A percentile compares a stretch with the other conserved stretches of the same genome.
phyloP scores from a whole-genome alignment of 2,797 vertebrate species.

The Channallabes apus region DNA sequence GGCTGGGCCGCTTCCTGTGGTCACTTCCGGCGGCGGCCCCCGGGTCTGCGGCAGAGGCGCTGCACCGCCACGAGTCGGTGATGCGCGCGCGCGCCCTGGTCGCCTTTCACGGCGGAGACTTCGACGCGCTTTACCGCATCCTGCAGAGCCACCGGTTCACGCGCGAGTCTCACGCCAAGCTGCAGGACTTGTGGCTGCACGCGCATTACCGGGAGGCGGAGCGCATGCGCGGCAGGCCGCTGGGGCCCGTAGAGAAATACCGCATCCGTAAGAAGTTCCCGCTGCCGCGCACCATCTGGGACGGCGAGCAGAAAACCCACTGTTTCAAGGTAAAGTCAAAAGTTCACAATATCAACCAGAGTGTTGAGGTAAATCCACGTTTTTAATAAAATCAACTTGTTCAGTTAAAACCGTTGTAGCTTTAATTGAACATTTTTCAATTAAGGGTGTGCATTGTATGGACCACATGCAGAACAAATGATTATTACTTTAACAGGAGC shows the following conservation, averaged over 20 bases:
- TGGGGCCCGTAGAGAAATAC: slow-evolving; percentile 82
- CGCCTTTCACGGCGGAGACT: slow-evolving; percentile 80
- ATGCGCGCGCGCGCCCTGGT: slow-evolving; percentile 79
- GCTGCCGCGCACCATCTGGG: slow-evolving; percentile 81
- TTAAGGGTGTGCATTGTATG: neutral
- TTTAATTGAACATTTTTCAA: too few species aligned
- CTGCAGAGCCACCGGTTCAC: slow-evolving; percentile 80
- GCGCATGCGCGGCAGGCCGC: slow-evolving; percentile 74
- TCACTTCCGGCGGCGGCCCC: slow-evolving; percentile 78
- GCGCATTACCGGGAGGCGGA: slow-evolving; percentile 82
- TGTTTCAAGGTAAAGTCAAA: slow-evolving; percentile 76
- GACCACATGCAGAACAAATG: neutral
- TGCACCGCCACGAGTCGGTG: slow-evolving; percentile 79
- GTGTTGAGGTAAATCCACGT: neutral
- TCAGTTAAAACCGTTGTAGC: too few species aligned
- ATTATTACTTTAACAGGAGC: neutral
- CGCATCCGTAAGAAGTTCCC: slow-evolving; percentile 84
- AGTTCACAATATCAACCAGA: neutral
- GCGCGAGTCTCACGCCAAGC: slow-evolving; percentile 78
- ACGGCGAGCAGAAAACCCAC: slow-evolving; percentile 82
- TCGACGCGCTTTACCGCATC: slow-evolving; percentile 80
- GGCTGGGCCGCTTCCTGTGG: slow-evolving; percentile 80
- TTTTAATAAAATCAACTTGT: neutral
- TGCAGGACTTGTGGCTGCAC: slow-evolving; percentile 81
- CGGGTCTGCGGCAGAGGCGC: slow-evolving; percentile 71